Percentiles rank a stretch among this genome's conserved stretches.
phyloP scores from a whole-genome alignment of 1,140 invertebrate genomes.

The Microplitis demolitor region DNA sequence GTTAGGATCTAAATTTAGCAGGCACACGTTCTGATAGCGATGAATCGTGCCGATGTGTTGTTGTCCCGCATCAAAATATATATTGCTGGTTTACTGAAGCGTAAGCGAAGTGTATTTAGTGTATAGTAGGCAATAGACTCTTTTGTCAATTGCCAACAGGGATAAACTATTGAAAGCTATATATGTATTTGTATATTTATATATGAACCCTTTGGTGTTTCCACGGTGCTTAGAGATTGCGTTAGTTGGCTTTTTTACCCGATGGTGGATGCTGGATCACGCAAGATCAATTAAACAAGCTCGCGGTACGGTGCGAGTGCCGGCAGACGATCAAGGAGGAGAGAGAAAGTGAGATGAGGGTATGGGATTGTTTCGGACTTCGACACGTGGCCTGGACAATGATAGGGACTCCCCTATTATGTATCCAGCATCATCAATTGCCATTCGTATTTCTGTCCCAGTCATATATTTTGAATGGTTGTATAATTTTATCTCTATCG shows the following conservation, averaged over 20 bases:
- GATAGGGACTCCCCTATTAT: constrained; percentile 39
- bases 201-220: constrained; percentile 43
- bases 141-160: constrained; percentile 16
- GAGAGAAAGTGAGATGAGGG: constrained; percentile 7
- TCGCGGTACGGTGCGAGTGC: constrained; percentile 19
- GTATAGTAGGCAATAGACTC: neutral
- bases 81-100: constrained; percentile 37
- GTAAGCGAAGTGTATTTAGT: constrained; percentile 37
- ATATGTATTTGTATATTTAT: too few species aligned
- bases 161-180: too few species aligned
- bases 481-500: neutral
- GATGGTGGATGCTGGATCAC: constrained; percentile 48
- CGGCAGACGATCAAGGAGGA: neutral
- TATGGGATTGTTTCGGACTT: constrained; percentile 32
- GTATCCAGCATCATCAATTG: constrained; percentile 55
- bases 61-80: constrained; percentile 31
- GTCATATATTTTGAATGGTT: constrained; percentile 43
- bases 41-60: constrained; percentile 28
- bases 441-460: constrained; percentile 34
- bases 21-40: constrained; percentile 6
- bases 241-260: neutral
- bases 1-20: constrained; percentile 16
- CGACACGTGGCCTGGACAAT: constrained; percentile 58
- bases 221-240: constrained; percentile 42
- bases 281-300: constrained; percentile 60